A percentile compares a stretch with the other conserved stretches of the same genome.
Evolutionary conservation across 1,140 invertebrate species (phyloP).

Genomic region (Tribolium madens): DNA sequence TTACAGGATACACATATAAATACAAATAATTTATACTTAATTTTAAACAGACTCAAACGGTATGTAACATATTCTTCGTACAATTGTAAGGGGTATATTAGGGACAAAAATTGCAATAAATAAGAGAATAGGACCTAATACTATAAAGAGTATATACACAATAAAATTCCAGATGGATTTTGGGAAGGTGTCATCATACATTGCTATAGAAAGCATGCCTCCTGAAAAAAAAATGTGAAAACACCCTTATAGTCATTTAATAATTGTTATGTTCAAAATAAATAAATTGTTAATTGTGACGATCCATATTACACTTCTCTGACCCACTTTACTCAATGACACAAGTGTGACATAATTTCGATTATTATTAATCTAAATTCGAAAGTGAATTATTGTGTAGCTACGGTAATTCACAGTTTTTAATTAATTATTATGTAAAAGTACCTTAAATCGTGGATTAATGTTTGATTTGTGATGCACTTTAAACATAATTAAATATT

Average conservation of each 20-base stretch:
- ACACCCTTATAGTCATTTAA: not conserved
- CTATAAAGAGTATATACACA: conserved; percentile 7
- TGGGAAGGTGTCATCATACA: conserved; percentile 25
- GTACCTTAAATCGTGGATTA: not conserved
- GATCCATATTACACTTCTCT: conserved; percentile 12
- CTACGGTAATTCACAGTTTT: not conserved
- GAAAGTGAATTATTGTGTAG: not conserved
- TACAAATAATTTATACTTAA: not conserved
- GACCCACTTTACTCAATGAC: conserved; percentile 33
- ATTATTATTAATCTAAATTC: conserved; percentile 2
- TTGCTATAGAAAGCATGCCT: conserved; percentile 19
- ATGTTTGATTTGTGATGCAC: not conserved
- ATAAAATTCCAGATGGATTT: conserved; percentile 23
- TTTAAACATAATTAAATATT: conserved; percentile 4
- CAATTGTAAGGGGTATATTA: conserved; percentile 26
- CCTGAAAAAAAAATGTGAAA: conserved; percentile 10
- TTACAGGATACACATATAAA: not conserved
- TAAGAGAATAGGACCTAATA: conserved; percentile 22
- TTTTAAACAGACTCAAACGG: conserved; percentile 37
- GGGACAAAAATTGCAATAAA: conserved; percentile 37
- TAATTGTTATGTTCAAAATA: not conserved
- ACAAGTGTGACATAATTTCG: conserved; percentile 31
- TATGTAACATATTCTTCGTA: conserved; percentile 32
- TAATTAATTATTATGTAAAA: not conserved
- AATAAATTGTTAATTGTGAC: not conserved